These are phyloP conservation scores for Trichechus manatus DNA, from an alignment of 2,113 vertebrate species.

Conservation along the genomic window DNA sequence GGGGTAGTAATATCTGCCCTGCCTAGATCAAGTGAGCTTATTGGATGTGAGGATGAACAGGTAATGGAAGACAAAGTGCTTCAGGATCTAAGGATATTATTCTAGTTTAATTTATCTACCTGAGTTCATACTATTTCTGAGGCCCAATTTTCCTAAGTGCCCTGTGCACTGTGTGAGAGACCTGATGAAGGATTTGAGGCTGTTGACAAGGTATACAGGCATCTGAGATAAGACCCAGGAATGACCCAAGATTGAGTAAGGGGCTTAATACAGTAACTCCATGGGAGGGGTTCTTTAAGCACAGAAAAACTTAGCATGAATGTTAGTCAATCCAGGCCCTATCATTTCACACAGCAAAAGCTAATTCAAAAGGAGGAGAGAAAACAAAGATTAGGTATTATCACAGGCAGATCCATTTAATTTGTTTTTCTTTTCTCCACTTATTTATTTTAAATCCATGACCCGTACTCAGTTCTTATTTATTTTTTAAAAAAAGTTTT, in stretches of 20 bases:
- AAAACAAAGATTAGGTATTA: background rate
- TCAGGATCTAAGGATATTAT: background rate
- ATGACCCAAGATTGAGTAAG: background rate
- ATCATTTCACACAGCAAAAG: background rate
- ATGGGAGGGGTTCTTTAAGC: background rate
- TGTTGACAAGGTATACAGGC: background rate
- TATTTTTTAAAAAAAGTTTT: background rate
- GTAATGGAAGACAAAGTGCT: background rate
- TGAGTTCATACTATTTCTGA: conserved; percentile 13
- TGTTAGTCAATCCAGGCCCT: background rate
- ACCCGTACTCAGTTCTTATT: background rate
- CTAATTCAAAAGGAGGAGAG: background rate
- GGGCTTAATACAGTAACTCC: background rate
- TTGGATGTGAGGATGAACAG: background rate
- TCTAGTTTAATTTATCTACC: background rate
- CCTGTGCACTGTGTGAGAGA: background rate
- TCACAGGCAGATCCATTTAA: background rate
- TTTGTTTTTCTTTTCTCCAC: background rate
- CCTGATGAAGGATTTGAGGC: background rate
- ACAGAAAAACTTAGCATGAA: background rate
- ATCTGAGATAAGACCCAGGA: background rate
- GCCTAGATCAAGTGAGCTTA: background rate
- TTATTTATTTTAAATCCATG: background rate
- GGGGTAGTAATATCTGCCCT: background rate
- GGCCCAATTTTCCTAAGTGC: background rate